Conservation (phyloP, 2,113 vertebrate genomes). For the Irena cyanogastra region DNA sequence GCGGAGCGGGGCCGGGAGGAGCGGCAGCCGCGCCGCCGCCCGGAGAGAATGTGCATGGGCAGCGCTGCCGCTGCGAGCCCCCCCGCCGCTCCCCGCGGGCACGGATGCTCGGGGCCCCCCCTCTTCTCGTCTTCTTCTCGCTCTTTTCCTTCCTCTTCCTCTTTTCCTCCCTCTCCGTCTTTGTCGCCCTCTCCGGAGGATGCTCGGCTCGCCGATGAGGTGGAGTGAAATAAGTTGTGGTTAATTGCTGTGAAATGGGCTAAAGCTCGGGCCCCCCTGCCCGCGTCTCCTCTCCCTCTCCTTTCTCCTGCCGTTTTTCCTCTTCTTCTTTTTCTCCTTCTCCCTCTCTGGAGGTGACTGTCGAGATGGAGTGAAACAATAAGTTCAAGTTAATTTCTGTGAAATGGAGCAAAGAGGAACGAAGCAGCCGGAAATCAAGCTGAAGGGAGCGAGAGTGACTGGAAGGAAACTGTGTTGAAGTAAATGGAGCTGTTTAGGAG, state of each 20-base stretch:
- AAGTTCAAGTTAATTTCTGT: not conserved
- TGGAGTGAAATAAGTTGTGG: not conserved
- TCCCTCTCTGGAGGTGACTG: not conserved
- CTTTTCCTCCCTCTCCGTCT: not conserved
- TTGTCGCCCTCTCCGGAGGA: not conserved
- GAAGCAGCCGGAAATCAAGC: not conserved
- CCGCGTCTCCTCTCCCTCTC: not conserved
- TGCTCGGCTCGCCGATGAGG: not conserved
- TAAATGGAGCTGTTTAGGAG: not conserved
- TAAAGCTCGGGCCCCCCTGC: not conserved
- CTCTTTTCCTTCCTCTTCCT: not conserved
- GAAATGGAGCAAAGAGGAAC: not conserved
- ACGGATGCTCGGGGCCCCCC: not conserved
- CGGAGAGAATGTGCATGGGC: constrained; percentile 72
- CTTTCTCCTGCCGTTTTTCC: not conserved
- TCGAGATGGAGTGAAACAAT: not conserved
- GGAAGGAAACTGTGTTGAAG: not conserved
- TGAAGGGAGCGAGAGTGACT: accelerated
- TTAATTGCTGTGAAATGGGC: not conserved
- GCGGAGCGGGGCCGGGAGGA: not conserved
- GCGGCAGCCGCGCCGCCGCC: constrained; percentile 63
- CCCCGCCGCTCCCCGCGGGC: not conserved
- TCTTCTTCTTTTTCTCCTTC: too few species aligned
- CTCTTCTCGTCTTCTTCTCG: not conserved
- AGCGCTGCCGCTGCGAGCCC: not conserved